Conservation (phyloP, 2,113 vertebrate species). For the Larimichthys polyactis region DNA sequence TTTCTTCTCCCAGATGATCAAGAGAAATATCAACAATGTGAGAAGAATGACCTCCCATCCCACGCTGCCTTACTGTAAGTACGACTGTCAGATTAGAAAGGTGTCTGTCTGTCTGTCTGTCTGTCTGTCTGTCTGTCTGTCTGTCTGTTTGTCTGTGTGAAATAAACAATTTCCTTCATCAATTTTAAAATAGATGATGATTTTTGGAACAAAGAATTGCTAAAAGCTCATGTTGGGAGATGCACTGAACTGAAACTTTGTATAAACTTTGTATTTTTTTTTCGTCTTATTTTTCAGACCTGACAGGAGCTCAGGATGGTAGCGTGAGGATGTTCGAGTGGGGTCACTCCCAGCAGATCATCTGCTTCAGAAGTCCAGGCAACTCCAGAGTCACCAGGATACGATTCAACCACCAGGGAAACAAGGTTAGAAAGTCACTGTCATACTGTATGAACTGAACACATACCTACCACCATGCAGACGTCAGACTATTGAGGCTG, state of each 20-base stretch:
- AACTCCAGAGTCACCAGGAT: slow-evolving; percentile 96
- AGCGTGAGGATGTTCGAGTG: slow-evolving; percentile 99
- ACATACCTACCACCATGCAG: background rate
- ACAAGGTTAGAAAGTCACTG: slow-evolving; percentile 87
- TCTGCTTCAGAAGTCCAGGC: slow-evolving; percentile 95
- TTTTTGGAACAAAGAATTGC: slow-evolving; percentile 23
- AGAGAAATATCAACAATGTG: slow-evolving; percentile 95
- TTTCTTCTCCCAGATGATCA: slow-evolving; percentile 90
- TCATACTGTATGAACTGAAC: background rate
- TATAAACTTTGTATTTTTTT: background rate
- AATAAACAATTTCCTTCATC: slow-evolving; percentile 27
- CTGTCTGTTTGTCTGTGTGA: background rate
- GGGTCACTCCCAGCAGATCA: slow-evolving; percentile 98
- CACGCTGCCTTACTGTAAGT: slow-evolving; percentile 98
- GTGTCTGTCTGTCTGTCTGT: background rate
- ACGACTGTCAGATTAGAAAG: slow-evolving; percentile 37
- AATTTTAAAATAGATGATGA: slow-evolving; percentile 28
- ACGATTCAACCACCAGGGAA: slow-evolving; percentile 97
- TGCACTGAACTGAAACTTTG: background rate
- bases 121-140: background rate
- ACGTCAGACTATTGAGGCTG: slow-evolving; percentile 15
- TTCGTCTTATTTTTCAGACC: slow-evolving; percentile 81
- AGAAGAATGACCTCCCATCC: slow-evolving; percentile 99
- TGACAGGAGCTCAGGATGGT: slow-evolving; percentile 97
- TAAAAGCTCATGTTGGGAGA: slow-evolving; percentile 35